Conservation (phyloP, 1,140 invertebrate species). For the Aphelenchoides fujianensis region DNA sequence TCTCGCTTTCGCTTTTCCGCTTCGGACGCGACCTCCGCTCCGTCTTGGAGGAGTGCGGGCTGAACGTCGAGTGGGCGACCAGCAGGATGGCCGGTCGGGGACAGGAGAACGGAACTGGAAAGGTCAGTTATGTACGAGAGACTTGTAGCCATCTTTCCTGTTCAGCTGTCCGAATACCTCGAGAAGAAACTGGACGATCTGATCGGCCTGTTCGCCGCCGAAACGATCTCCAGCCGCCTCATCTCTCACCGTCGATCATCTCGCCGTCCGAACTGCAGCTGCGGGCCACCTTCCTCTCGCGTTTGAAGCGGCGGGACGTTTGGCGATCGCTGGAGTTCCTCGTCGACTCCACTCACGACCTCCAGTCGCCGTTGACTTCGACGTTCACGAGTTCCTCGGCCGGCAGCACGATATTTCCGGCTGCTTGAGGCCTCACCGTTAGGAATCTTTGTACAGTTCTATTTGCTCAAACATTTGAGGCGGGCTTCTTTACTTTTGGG, state of each 20-base stretch:
- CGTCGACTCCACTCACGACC: not conserved
- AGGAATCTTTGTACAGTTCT: too few species aligned
- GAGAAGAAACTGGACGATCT: slow-evolving; percentile 25
- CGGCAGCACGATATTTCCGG: not conserved
- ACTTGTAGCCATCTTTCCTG: slow-evolving; percentile 18
- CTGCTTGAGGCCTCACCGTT: too few species aligned
- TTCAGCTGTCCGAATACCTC: slow-evolving; percentile 32
- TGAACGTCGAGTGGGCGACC: slow-evolving; percentile 3
- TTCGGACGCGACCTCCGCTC: slow-evolving; percentile 29
- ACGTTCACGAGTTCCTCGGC: slow-evolving; percentile 2
- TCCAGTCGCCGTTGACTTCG: not conserved
- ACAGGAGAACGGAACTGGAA: slow-evolving; percentile 7
- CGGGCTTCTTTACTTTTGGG: too few species aligned
- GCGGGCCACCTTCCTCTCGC: slow-evolving; percentile 46
- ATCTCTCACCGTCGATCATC: slow-evolving; percentile 27
- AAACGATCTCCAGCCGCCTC: slow-evolving; percentile 36
- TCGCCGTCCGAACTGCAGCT: slow-evolving; percentile 44
- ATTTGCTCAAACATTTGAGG: too few species aligned
- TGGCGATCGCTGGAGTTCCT: slow-evolving; percentile 26
- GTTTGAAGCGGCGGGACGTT: slow-evolving; percentile 19
- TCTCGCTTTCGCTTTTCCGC: slow-evolving; percentile 43
- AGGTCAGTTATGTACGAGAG: slow-evolving; percentile 1
- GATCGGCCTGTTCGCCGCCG: slow-evolving; percentile 41
- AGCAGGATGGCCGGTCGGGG: not conserved
- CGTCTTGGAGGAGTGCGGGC: slow-evolving; percentile 22